These are phyloP conservation scores for Cairina moschata DNA, from an alignment of 2,113 vertebrate species.

Conservation along the genomic window DNA sequence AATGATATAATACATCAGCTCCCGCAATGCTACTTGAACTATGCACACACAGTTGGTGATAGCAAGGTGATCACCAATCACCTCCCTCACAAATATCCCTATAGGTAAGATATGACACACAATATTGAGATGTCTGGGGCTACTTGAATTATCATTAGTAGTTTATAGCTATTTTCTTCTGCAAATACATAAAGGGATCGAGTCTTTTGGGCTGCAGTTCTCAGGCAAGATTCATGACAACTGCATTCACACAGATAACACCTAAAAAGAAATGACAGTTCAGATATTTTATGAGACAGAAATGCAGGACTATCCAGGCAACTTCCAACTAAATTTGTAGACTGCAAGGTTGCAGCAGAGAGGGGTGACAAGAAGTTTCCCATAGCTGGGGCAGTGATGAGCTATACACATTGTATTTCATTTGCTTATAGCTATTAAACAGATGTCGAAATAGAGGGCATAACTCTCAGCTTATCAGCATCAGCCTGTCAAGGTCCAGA, in stretches of 20 bases:
- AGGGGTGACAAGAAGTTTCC: conserved; percentile 1
- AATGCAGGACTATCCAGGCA: not conserved
- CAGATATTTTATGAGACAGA: not conserved
- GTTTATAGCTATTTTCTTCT: not conserved
- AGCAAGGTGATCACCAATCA: not conserved
- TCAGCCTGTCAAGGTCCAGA: not conserved
- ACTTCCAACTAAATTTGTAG: conserved; percentile 2
- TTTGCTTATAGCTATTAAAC: not conserved
- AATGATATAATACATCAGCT: not conserved
- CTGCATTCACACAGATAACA: not conserved
- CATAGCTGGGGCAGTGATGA: not conserved
- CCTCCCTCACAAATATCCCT: not conserved
- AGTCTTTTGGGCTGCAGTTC: not conserved
- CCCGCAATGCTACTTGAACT: not conserved
- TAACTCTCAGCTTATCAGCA: not conserved
- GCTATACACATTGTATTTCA: not conserved
- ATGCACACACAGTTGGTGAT: not conserved
- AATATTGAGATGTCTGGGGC: not conserved
- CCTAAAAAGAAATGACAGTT: not conserved
- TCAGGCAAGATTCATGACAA: not conserved
- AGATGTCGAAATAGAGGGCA: not conserved
- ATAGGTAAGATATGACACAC: not conserved
- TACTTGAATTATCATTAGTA: not conserved
- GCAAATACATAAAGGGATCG: not conserved
- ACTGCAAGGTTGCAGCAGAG: not conserved